Evolutionary conservation across 2,113 vertebrate genomes (phyloP).

Genomic region (Arizona elegans): DNA sequence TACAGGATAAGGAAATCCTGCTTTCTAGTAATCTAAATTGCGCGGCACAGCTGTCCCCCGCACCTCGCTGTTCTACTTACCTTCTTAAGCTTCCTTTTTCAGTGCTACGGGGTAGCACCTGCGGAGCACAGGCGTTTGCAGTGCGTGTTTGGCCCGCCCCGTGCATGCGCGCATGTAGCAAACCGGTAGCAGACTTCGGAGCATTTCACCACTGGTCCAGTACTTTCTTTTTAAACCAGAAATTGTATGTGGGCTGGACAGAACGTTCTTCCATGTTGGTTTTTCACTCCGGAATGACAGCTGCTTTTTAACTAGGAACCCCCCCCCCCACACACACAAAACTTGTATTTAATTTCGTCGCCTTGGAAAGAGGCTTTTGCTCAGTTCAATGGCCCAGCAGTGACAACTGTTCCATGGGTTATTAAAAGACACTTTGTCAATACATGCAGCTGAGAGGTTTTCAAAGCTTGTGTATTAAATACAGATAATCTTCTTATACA

Average conservation of each 20-base stretch:
- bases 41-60: too few relatives aligned
- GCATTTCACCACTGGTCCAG: background rate
- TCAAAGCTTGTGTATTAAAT: background rate
- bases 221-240: background rate
- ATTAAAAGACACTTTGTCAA: background rate
- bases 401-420: background rate
- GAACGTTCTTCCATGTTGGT: too few relatives aligned
- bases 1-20: too few relatives aligned
- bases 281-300: background rate
- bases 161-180: too few relatives aligned
- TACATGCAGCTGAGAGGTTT: background rate
- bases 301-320: background rate
- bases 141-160: too few relatives aligned
- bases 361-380: background rate
- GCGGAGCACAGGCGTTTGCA: too few relatives aligned
- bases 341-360: background rate
- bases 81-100: too few relatives aligned
- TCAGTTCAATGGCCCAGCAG: background rate
- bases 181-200: too few relatives aligned
- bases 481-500: background rate
- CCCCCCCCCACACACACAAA: too few relatives aligned
- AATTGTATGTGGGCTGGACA: background rate
- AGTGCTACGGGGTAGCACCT: too few relatives aligned
- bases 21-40: too few relatives aligned
- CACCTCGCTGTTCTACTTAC: too few relatives aligned